Evolutionary conservation across 2,888 invertebrate genomes (phyloP).

Genomic region (Papilio elwesi): DNA sequence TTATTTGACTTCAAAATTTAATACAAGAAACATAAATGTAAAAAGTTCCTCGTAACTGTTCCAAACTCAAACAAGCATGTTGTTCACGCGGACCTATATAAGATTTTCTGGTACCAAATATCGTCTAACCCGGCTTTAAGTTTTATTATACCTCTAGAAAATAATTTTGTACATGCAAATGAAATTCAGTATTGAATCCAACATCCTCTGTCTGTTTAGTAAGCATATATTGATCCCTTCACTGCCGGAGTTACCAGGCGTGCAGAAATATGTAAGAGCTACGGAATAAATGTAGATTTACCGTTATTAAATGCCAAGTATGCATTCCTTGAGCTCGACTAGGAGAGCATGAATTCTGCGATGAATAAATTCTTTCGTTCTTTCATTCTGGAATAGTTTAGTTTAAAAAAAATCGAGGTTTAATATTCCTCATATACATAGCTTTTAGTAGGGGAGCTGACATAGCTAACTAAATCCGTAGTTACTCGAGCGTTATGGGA

Average conservation of each 20-base stretch:
- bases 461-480: too few species aligned
- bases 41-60: too few species aligned
- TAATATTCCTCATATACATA: background rate
- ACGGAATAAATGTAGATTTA: conserved; percentile 7
- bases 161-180: background rate
- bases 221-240: conserved; percentile 13
- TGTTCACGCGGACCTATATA: too few species aligned
- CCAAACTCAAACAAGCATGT: too few species aligned
- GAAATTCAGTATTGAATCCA: background rate
- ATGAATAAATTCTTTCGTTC: conserved; percentile 24
- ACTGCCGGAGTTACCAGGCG: conserved; percentile 21
- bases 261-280: conserved; percentile 28
- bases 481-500: too few species aligned
- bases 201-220: conserved; percentile 1
- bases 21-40: too few species aligned
- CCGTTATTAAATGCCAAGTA: conserved; percentile 21
- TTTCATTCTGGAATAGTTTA: too few species aligned
- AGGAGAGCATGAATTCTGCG: conserved; percentile 9
- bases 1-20: too few species aligned
- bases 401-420: background rate
- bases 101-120: too few species aligned
- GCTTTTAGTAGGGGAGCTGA: too few species aligned
- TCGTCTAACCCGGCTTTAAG: too few species aligned
- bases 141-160: background rate
- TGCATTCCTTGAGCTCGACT: conserved; percentile 20